Evolutionary conservation across 2,797 vertebrate species (phyloP).

Genomic region (Aratinga solstitialis): DNA sequence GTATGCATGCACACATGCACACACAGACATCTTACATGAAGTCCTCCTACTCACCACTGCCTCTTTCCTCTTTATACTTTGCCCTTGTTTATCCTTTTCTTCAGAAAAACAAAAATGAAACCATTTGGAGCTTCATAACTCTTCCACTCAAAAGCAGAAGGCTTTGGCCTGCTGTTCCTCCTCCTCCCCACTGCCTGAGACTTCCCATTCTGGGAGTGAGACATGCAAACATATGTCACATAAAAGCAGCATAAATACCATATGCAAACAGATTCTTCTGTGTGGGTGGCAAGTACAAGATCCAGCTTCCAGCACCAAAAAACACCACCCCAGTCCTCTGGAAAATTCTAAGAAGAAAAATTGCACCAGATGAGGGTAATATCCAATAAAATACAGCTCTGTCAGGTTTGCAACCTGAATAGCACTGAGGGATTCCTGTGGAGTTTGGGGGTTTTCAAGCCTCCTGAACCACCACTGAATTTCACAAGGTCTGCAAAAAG

Average conservation of each 20-base stretch:
- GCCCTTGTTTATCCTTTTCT: constrained; percentile 37
- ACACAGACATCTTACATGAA: not conserved
- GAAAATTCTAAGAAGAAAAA: not conserved
- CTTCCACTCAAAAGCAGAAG: not conserved
- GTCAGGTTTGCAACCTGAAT: not conserved
- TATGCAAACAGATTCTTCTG: not conserved
- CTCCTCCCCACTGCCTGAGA: constrained; percentile 21
- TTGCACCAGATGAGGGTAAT: not conserved
- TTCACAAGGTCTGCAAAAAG: not conserved
- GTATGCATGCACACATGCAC: not conserved
- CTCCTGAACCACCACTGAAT: not conserved
- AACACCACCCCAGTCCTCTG: not conserved
- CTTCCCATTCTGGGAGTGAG: constrained; percentile 8
- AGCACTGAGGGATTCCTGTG: not conserved
- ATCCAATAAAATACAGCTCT: not conserved
- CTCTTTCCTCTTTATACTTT: not conserved
- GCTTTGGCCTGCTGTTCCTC: constrained; percentile 46
- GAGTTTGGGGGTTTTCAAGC: not conserved
- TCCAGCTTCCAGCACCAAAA: not conserved
- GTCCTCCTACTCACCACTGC: not conserved
- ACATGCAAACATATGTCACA: constrained; percentile 26
- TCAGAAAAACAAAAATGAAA: constrained; percentile 5
- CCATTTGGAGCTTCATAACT: not conserved
- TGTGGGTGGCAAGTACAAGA: constrained; percentile 10
- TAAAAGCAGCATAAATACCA: not conserved